Base-by-base conservation (phyloP, 2,888 invertebrate genomes). In the Dryobotodes eremita region DNA sequence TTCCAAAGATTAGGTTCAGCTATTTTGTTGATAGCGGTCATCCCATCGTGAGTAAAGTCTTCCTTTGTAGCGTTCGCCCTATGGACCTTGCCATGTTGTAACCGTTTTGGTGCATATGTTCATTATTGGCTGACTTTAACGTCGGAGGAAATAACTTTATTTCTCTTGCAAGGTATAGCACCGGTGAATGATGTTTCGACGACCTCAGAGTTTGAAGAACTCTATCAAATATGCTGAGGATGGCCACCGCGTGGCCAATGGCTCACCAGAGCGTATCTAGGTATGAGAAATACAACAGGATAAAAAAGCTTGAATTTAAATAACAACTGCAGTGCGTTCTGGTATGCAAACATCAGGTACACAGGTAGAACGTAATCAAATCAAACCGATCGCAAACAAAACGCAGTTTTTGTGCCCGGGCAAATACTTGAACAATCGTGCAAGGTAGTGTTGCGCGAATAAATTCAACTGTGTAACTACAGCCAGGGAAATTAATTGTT, bases 281-380 rank as follows among this genome's bases (percentile, higher is more conserved):
- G 5, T 26, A 69, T 23, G 46, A 31, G 5, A 71, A 1, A 48
- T 20, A 15, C 5, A 17, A 20, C 17, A 48, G 10, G 0, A 42
- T n/a, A 55, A 50, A 75, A 31, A 36, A 26, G 5, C 23, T 48
- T 3, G 4, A n/a, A 46, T 46, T n/a, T 6, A 46, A 73, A 65
- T 46, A 73, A 62, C 26, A 62, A 26, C n/a, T 65, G n/a, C 15
- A 20, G 13, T 17, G 8, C n/a, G 1, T n/a, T n/a, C 11, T 7
- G 8, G 23, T n/a, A 36, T 2, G 0, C 15, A 72, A 57, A 65
- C 23, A 61, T 13, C 8, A 20, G 17, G 11, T 11, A 78, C n/a
- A 46, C 10, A 68, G 50, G 42, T 71, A 71, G 42, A 74, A 62
- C 26, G 13, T 66, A 48, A 66, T 66, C 26, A 74, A 75, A 81